Conservation (phyloP, 2,888 invertebrate genomes). For the Drosophila mettleri region DNA sequence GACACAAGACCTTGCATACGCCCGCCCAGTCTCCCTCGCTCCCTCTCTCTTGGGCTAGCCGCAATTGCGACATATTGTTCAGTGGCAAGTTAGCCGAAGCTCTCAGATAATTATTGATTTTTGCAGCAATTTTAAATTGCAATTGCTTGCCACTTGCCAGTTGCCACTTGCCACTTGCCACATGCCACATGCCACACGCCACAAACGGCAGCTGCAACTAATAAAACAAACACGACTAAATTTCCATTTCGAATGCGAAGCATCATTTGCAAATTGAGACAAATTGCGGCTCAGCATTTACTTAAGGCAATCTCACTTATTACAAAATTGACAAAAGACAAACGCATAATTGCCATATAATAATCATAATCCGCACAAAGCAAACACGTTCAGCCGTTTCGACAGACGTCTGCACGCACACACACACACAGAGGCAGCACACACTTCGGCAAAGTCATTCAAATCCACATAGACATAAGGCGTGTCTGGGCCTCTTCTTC, state of each 20-base stretch:
- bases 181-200: constrained; percentile 11
- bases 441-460: constrained; percentile 16
- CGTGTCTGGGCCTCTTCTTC: constrained; percentile 38
- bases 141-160: constrained; percentile 15
- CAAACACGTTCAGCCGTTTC: constrained; percentile 57
- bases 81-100: constrained; percentile 26
- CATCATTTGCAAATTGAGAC: constrained; percentile 69
- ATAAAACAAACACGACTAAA: constrained; percentile 27
- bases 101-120: constrained; percentile 64
- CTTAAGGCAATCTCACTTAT: constrained; percentile 70
- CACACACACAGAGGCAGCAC: neutral
- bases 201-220: constrained; percentile 17
- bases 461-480: constrained; percentile 17
- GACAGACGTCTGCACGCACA: constrained; percentile 22
- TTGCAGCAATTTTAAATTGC: constrained; percentile 28
- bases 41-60: neutral
- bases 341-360: constrained; percentile 79
- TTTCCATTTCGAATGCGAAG: constrained; percentile 40
- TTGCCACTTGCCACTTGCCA: constrained; percentile 6
- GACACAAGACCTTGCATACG: neutral
- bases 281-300: constrained; percentile 65
- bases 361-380: constrained; percentile 80
- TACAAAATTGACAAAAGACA: constrained; percentile 76
- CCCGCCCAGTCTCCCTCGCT: neutral
- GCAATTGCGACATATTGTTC: constrained; percentile 67